Evolutionary conservation across 2,113 vertebrate species (phyloP).

Genomic region (Notarius quadriscutis): DNA sequence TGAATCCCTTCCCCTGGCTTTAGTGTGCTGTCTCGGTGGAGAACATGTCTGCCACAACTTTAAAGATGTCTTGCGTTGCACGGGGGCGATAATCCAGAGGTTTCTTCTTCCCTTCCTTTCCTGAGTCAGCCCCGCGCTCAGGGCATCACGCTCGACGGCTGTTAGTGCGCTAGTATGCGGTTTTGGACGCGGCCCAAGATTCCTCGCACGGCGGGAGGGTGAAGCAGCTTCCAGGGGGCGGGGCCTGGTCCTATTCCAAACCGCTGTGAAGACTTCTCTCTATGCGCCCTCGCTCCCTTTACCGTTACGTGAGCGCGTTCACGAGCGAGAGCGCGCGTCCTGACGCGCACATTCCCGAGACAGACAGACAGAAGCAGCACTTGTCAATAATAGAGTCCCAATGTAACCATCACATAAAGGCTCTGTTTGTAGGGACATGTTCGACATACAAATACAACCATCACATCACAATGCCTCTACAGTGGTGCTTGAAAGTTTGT

Average conservation of each 20-base stretch:
- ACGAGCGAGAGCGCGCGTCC: background rate
- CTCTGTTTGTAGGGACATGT: background rate
- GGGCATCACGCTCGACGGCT: background rate
- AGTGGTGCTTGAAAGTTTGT: no score
- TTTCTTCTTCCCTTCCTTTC: background rate
- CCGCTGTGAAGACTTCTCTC: background rate
- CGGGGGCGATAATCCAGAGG: no score
- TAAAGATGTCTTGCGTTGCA: background rate
- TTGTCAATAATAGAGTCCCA: background rate
- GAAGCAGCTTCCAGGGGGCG: background rate
- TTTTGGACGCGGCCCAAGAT: slow-evolving; percentile 18
- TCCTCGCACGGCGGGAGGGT: background rate
- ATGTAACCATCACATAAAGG: background rate
- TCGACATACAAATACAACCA: no score
- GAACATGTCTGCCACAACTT: slow-evolving; percentile 3
- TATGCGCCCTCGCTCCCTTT: background rate
- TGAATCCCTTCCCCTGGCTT: no score
- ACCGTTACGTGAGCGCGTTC: slow-evolving; percentile 4
- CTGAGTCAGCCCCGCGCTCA: background rate
- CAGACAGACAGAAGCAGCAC: no score
- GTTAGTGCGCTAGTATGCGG: background rate
- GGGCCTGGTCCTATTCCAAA: background rate
- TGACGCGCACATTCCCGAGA: background rate
- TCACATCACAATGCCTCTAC: no score
- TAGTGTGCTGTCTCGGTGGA: background rate